Percentiles rank a stretch among this genome's conserved stretches.
phyloP scores from a whole-genome alignment of 1,140 invertebrate genomes.

The Venustaconcha ellipsiformis region DNA sequence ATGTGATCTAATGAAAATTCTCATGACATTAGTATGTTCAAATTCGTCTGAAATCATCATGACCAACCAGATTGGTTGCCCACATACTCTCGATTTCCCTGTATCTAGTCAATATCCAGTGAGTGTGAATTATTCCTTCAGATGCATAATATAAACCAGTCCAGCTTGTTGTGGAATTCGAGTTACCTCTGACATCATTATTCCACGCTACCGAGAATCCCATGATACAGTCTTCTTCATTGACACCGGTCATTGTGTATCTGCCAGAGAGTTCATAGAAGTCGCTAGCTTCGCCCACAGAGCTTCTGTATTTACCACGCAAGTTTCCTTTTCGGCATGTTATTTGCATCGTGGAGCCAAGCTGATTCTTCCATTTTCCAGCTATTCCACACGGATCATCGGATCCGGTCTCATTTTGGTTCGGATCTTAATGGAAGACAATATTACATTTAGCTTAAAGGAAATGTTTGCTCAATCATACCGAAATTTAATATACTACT shows the following conservation, averaged over 20 bases:
- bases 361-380: slow-evolving; percentile 7
- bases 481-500: too few relatives aligned
- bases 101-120: slow-evolving; percentile 8
- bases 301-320: not conserved
- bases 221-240: not conserved
- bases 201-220: slow-evolving; percentile 4
- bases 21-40: too few relatives aligned
- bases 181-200: not conserved
- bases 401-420: too few relatives aligned
- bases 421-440: too few relatives aligned
- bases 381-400: not conserved
- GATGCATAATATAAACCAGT: not conserved
- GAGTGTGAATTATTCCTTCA: not conserved
- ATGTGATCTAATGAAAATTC: too few relatives aligned
- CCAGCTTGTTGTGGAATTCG: slow-evolving; percentile 6
- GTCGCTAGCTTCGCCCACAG: slow-evolving; percentile 1
- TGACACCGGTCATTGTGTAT: not conserved
- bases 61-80: not conserved
- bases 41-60: not conserved
- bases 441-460: too few relatives aligned
- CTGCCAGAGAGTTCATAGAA: slow-evolving; percentile 3
- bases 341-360: slow-evolving; percentile 1
- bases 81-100: not conserved
- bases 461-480: too few relatives aligned
- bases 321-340: slow-evolving; percentile 3